Evolutionary conservation across 2,888 invertebrate genomes (phyloP).

Genomic region (Machimus rusticus): DNA sequence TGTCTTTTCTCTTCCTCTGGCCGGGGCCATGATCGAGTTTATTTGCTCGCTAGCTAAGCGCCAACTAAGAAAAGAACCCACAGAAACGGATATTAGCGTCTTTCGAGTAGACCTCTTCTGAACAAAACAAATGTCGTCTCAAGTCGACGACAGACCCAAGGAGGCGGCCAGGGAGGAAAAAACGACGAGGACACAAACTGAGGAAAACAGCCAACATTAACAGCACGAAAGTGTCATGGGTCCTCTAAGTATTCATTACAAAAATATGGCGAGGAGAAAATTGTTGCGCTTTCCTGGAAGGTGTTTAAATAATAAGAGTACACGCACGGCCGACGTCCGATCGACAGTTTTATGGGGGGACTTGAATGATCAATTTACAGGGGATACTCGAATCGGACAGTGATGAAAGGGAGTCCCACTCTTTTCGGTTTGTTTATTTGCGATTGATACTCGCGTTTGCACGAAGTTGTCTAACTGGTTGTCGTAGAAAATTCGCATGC

Average conservation of each 20-base stretch:
- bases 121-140: neutral
- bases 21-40: neutral
- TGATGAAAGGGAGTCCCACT: neutral
- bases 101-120: neutral
- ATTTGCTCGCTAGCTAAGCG: neutral
- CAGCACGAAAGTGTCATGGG: slow-evolving; percentile 38
- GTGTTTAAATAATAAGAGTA: slow-evolving; percentile 16
- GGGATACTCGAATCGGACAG: neutral
- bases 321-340: neutral
- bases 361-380: neutral
- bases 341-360: slow-evolving; percentile 20
- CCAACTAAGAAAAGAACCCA: neutral
- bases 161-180: neutral
- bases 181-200: neutral
- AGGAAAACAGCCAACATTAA: slow-evolving; percentile 22
- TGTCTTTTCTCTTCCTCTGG: neutral
- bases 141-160: neutral
- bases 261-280: slow-evolving; percentile 25
- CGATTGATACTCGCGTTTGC: neutral
- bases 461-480: neutral
- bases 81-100: neutral
- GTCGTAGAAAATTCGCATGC: neutral
- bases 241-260: slow-evolving; percentile 30
- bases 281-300: slow-evolving; percentile 1
- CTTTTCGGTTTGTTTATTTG: neutral